A percentile compares a stretch with the other conserved stretches of the same genome.
These are phyloP conservation scores for Cyprinodon diabolis DNA, from an alignment of 2,797 vertebrate genomes.

Conservation along the genomic window DNA sequence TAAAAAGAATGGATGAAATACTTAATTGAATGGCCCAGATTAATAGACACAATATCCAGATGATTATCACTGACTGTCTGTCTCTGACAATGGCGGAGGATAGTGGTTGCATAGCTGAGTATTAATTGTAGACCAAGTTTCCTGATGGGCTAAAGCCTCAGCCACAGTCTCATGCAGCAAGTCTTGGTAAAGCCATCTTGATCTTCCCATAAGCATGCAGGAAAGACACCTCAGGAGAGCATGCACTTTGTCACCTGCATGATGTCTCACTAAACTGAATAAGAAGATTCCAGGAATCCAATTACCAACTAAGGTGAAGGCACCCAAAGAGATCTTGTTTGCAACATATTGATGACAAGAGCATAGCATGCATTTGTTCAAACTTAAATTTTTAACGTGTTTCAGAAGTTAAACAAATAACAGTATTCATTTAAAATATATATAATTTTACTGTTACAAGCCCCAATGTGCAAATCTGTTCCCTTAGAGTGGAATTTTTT, in stretches of 20 bases:
- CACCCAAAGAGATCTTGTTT: conserved; percentile 34
- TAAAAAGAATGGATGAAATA: no score
- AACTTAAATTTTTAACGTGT: conserved; percentile 21
- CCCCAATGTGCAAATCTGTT: conserved; percentile 41
- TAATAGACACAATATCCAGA: no score
- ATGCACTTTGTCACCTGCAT: conserved; percentile 69
- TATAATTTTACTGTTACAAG: conserved; percentile 24
- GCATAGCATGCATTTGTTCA: conserved; percentile 13
- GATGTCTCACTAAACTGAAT: conserved; percentile 67
- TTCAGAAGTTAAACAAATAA: conserved; percentile 33
- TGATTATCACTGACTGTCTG: background rate
- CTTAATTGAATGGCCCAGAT: no score
- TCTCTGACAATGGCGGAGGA: conserved; percentile 6
- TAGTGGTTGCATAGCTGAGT: conserved; percentile 35
- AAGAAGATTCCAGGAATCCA: conserved; percentile 79
- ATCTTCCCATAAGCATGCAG: conserved; percentile 63
- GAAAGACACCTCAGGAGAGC: conserved; percentile 63
- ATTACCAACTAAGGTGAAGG: conserved; percentile 68
- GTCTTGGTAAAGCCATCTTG: conserved; percentile 68
- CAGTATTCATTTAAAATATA: conserved; percentile 22
- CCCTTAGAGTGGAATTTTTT: conserved; percentile 55
- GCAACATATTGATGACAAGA: conserved; percentile 36
- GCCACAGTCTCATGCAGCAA: conserved; percentile 56
- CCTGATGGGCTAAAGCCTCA: conserved; percentile 44
- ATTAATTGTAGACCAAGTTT: conserved; percentile 34